Percentiles rank a stretch among this genome's conserved stretches.
These are phyloP conservation scores for Antheraea mylitta DNA, from an alignment of 1,140 invertebrate species.

Conservation along the genomic window DNA sequence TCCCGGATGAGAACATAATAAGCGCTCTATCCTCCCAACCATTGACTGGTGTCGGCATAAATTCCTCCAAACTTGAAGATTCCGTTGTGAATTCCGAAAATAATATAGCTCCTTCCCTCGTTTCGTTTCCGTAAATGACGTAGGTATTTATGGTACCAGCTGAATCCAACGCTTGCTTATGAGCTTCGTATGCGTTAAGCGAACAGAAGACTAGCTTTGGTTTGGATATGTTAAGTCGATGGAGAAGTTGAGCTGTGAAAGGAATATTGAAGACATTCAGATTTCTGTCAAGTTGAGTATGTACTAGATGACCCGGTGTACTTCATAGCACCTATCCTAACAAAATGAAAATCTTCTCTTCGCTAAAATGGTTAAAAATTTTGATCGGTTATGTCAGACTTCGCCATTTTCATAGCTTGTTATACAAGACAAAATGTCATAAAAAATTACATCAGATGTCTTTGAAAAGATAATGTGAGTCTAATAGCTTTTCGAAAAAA, in stretches of 20 bases:
- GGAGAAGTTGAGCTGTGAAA: constrained; percentile 6
- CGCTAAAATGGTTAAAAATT: too few species aligned
- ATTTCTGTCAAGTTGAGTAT: too few species aligned
- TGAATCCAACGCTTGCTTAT: background rate
- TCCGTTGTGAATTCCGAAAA: constrained; percentile 6
- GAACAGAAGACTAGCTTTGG: constrained; percentile 18
- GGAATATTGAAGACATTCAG: background rate
- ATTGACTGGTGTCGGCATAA: constrained; percentile 21
- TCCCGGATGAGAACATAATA: constrained; percentile 67
- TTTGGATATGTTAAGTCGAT: constrained; percentile 9
- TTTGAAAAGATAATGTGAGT: too few species aligned
- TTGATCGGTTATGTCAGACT: too few species aligned
- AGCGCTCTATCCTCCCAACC: constrained; percentile 71
- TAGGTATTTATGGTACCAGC: constrained; percentile 5
- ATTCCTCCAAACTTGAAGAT: constrained; percentile 14
- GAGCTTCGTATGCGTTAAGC: background rate
- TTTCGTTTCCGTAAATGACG: constrained; percentile 8
- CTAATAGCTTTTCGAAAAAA: too few species aligned
- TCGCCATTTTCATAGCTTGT: too few species aligned
- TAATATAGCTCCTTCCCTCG: background rate
- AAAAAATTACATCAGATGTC: too few species aligned
- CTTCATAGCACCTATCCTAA: too few species aligned
- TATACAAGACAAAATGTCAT: too few species aligned
- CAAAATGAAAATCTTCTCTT: too few species aligned
- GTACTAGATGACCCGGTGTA: too few species aligned